Evolutionary conservation across 2,888 invertebrate species (phyloP).

Genomic region (Nasonovia ribisnigri): DNA sequence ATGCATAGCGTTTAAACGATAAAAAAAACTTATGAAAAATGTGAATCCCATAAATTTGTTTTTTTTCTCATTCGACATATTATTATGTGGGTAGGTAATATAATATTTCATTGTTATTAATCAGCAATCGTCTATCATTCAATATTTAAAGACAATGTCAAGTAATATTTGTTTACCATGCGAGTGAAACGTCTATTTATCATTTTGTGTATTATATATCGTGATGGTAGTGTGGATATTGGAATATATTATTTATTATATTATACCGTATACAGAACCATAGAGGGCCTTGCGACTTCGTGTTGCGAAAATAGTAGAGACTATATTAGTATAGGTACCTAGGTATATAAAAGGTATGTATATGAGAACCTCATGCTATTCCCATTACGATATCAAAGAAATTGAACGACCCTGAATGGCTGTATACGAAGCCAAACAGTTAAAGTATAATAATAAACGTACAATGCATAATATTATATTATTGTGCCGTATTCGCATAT

Average conservation of each 20-base stretch:
- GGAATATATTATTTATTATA: background rate
- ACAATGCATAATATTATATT: background rate
- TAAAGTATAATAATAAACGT: background rate
- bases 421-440: background rate
- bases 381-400: background rate
- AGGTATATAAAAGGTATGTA: background rate
- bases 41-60: background rate
- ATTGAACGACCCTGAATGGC: background rate
- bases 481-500: background rate
- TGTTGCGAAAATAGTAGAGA: background rate
- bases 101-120: background rate
- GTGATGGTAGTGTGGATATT: background rate
- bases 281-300: background rate
- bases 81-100: background rate
- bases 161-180: background rate
- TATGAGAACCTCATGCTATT: background rate
- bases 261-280: background rate
- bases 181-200: background rate
- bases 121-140: background rate
- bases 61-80: background rate
- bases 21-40: background rate
- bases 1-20: background rate
- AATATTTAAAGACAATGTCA: background rate
- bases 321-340: background rate
- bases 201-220: background rate